Evolutionary conservation across 2,113 vertebrate species (phyloP).

Genomic region (Urocolius indicus): DNA sequence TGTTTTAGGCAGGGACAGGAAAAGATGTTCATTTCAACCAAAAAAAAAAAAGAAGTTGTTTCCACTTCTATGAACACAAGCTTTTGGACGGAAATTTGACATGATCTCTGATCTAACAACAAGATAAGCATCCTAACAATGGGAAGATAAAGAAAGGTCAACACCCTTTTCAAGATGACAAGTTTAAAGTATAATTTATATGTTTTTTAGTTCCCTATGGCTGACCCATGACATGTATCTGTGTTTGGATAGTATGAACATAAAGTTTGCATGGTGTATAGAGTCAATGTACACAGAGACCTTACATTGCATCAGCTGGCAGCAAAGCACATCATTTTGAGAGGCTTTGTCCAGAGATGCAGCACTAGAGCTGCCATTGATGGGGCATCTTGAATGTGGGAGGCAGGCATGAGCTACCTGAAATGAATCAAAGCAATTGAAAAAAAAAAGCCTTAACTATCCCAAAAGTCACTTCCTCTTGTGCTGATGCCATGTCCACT

Average conservation of each 20-base stretch:
- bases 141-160: neutral
- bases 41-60: neutral
- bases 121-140: neutral
- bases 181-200: neutral
- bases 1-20: neutral
- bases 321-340: too few species aligned
- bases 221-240: neutral
- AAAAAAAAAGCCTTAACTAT: neutral
- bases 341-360: neutral
- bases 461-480: neutral
- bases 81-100: neutral
- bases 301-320: neutral
- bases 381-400: rapidly evolving
- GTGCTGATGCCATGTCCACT: neutral
- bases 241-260: neutral
- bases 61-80: neutral
- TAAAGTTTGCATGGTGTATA: neutral
- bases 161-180: neutral
- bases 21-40: neutral
- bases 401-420: neutral
- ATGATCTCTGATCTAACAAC: neutral
- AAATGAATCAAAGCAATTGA: neutral
- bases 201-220: neutral
- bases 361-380: rapidly evolving
- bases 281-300: neutral